Evolutionary conservation across 2,113 vertebrate species (phyloP).

Genomic region (Lates calcarifer): DNA sequence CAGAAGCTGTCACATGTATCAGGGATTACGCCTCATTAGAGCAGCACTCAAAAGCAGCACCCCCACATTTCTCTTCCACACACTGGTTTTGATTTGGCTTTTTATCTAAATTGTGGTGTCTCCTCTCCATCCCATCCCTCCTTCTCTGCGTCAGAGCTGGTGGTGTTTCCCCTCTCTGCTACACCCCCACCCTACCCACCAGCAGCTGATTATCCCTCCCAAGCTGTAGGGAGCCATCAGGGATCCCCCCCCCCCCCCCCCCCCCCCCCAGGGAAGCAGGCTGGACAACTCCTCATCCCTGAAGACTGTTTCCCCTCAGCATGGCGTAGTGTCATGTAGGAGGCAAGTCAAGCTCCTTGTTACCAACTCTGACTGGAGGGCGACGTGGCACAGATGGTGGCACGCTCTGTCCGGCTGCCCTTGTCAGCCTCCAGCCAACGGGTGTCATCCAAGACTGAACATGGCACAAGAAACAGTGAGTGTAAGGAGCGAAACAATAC

Average conservation of each 20-base stretch:
- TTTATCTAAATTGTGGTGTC: constrained; percentile 22
- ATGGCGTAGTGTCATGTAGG: constrained; percentile 20
- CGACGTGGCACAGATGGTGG: constrained; percentile 47
- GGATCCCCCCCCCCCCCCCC: too few species aligned
- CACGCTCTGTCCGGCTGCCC: constrained; percentile 48
- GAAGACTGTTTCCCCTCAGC: constrained; percentile 22
- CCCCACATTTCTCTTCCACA: constrained; percentile 18
- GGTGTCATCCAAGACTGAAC: constrained; percentile 25
- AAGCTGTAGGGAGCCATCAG: constrained; percentile 42
- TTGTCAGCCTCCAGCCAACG: constrained; percentile 27
- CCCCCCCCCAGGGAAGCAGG: not conserved
- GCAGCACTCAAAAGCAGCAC: constrained; percentile 39
- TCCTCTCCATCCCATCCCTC: constrained; percentile 11
- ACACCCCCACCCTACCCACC: constrained; percentile 1
- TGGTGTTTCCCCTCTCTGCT: constrained; percentile 30
- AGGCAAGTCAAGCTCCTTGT: constrained; percentile 44
- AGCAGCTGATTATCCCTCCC: constrained; percentile 38
- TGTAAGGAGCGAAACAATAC: not conserved
- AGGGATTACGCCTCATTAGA: constrained; percentile 59
- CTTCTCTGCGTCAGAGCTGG: constrained; percentile 12
- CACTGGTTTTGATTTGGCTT: constrained; percentile 52
- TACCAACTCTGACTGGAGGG: constrained; percentile 42
- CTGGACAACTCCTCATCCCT: constrained; percentile 34
- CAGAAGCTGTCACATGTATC: constrained; percentile 36
- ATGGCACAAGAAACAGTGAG: not conserved